Evolutionary conservation across 1,140 invertebrate species (phyloP).

Genomic region (Colletes gigas): DNA sequence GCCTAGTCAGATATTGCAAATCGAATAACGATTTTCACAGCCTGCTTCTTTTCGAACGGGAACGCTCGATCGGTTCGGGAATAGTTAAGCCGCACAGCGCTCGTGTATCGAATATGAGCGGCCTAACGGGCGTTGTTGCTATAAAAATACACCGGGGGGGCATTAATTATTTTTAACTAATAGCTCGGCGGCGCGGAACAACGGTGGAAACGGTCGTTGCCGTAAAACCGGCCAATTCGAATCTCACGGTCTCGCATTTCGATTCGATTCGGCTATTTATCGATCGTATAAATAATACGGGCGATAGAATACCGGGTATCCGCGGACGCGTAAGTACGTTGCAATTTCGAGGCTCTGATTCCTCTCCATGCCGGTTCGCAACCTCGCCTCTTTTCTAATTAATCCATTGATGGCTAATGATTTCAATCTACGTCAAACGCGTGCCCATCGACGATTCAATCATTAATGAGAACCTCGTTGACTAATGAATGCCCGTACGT

Average conservation of each 20-base stretch:
- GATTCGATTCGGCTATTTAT: slow-evolving; percentile 18
- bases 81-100: not conserved
- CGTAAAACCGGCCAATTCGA: slow-evolving; percentile 5
- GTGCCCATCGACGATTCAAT: not conserved
- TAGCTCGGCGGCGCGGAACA: not conserved
- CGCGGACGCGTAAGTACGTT: not conserved
- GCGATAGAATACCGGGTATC: not conserved
- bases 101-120: slow-evolving; percentile 12
- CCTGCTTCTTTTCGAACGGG: not conserved
- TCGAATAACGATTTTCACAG: not conserved
- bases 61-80: not conserved
- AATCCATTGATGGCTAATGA: slow-evolving; percentile 20
- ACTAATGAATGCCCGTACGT: not conserved
- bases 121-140: not conserved
- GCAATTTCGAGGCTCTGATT: not conserved
- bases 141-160: slow-evolving; percentile 36
- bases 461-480: slow-evolving; percentile 12
- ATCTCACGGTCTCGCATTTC: slow-evolving; percentile 3
- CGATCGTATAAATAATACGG: slow-evolving; percentile 14
- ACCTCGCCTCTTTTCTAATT: slow-evolving; percentile 3
- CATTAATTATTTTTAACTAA: slow-evolving; percentile 41
- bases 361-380: no score
- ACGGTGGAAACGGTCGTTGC: not conserved
- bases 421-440: not conserved
- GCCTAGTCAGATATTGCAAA: no score